Conservation (phyloP, 2,113 vertebrate genomes). For the Hepsetus odoe region DNA sequence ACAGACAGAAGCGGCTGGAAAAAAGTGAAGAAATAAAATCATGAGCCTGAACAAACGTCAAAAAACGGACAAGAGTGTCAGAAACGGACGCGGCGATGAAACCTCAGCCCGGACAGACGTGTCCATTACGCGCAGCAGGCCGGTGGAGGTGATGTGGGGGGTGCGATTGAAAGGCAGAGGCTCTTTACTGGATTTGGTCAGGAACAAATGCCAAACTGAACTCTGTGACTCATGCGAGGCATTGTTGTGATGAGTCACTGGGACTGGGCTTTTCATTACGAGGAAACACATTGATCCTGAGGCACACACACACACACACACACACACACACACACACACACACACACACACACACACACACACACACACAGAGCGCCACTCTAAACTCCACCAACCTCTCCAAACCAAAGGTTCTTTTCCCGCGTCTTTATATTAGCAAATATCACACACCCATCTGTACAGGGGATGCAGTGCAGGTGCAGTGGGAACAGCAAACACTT, state of each 20-base stretch:
- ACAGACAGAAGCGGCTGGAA: too few relatives aligned
- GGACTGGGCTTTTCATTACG: slow-evolving; percentile 35
- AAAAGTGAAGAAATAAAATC: too few relatives aligned
- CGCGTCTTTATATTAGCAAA: too few relatives aligned
- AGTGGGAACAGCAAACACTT: too few relatives aligned
- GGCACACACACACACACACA: too few relatives aligned
- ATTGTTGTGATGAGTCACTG: slow-evolving; percentile 52
- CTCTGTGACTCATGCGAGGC: slow-evolving; percentile 28
- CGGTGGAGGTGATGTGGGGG: too few relatives aligned
- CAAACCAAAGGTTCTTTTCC: too few relatives aligned
- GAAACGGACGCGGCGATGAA: not conserved
- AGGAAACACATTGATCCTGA: slow-evolving; percentile 12
- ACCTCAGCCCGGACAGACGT: not conserved
- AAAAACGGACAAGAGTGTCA: not conserved
- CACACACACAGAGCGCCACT: not conserved
- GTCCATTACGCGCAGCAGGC: not conserved
- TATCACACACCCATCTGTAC: too few relatives aligned
- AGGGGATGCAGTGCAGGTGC: too few relatives aligned
- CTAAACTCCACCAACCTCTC: not conserved
- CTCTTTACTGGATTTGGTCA: slow-evolving; percentile 21
- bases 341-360: slow-evolving; percentile 34
- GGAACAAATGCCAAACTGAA: slow-evolving; percentile 39
- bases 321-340: too few relatives aligned
- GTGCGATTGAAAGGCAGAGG: not conserved
- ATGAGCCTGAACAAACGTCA: too few relatives aligned